Conservation (phyloP, 2,113 vertebrate species). For the Otis tarda region DNA sequence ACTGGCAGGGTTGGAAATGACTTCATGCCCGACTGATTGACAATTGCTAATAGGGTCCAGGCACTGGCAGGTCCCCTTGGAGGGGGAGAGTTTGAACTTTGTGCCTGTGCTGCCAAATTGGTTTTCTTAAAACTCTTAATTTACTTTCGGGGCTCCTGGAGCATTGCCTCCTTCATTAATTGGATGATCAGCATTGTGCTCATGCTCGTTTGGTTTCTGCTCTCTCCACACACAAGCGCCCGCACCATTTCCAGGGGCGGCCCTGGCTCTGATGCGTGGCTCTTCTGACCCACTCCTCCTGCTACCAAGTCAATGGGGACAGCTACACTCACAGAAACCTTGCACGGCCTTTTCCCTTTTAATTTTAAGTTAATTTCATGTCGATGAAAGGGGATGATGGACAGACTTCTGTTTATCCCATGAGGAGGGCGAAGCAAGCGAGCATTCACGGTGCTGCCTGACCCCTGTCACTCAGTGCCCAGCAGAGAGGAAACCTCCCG, state of each 20-base stretch:
- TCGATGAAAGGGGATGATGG: not conserved
- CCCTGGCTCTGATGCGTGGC: not conserved
- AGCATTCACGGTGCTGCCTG: accelerated
- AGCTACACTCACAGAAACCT: not conserved
- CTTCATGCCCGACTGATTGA: slow-evolving; percentile 19
- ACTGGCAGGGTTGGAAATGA: slow-evolving; percentile 37
- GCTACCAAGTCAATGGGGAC: not conserved
- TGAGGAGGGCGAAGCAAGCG: not conserved
- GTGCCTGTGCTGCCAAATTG: slow-evolving; percentile 40
- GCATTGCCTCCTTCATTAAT: slow-evolving; percentile 7
- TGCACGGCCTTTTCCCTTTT: not conserved
- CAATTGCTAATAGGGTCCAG: slow-evolving; percentile 54
- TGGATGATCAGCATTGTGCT: not conserved
- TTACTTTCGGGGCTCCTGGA: not conserved
- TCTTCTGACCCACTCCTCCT: not conserved
- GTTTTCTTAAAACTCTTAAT: slow-evolving; percentile 57
- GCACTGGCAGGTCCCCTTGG: not conserved
- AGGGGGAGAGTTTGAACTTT: slow-evolving; percentile 21
- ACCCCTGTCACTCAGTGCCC: not conserved
- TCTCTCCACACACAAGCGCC: not conserved
- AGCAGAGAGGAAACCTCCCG: not conserved
- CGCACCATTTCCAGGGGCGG: not conserved
- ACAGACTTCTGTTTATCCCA: not conserved
- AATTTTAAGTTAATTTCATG: slow-evolving; percentile 34
- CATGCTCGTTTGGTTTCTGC: not conserved